Base-by-base conservation (phyloP, 2,797 vertebrate genomes). In the Enoplosus armatus region DNA sequence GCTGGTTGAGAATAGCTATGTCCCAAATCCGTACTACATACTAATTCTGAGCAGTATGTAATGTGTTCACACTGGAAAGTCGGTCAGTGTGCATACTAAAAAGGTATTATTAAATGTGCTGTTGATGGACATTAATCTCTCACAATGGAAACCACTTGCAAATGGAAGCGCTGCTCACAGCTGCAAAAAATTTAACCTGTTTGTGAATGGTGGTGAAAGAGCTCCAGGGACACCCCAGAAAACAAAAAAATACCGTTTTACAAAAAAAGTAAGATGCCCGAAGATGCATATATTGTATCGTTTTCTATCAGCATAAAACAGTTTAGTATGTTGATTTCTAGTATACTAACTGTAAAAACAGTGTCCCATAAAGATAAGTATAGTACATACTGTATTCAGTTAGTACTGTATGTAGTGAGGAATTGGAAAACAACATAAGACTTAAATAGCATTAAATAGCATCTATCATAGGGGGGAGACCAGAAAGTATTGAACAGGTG, bases 61-160 rank as follows among this genome's bases (percentile, higher is more conserved):
- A 48, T 33, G 37, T 67, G 31, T n/a, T 68, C 27, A 43, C 14
- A 33, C 67, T 59, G 59, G 50, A 54, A 73, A 45, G 6, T 47
- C 56, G 63, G 63, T 68, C 50, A 62, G 22, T 47, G 26, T 56
- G 26, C 39, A 63, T 26, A 50, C 24, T 22, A 55, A 73, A 37
- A 54, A 47, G 12, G n/a, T n/a, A 70, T 64, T 58, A 64, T 50
- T 77, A 58, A 77, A 58, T 71, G 31, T 64, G 51, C 33, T 77
- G 62, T 66, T 59, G 72, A 75, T 56, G 31, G 62, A 58, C 53
- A 50, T 50, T 59, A 51, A 66, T 75, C 53, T 66, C 43, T 54
- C 33, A 50, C 72, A 59, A 39, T 41, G 53, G 33, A 66, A 59
- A 75, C 66, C 14, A 66, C 43, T 66, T 31, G 26, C 20, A 51